Base-by-base conservation (phyloP, 2,797 vertebrate genomes). In the Gallinago nigripennis region DNA sequence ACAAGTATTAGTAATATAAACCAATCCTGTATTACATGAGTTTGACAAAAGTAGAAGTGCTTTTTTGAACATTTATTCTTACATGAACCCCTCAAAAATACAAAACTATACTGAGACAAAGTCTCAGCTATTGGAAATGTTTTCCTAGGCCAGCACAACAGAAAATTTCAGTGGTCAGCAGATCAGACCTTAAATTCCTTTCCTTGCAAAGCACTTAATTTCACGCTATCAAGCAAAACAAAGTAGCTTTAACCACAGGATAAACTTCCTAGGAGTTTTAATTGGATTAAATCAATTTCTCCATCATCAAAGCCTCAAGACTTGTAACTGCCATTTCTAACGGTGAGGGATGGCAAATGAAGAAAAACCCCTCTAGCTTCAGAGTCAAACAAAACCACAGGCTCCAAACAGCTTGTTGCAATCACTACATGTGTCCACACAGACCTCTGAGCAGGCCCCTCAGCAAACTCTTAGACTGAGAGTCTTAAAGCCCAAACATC, bases 361-460 rank as follows among this genome's bases (percentile, higher is more conserved):
- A 83, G 16, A 12, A 79, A 71, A 56, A 1, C 0, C 6, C 8
- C 45, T 57, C 23, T n/a, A 69, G 43, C 21, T 69, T 46, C 57
- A 60, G 54, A 51, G 25, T 5, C 15, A 24, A 50, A 50, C 14
- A 50, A 64, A 77, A n/a, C 37, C n/a, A 54, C 4, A 4, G 3
- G 27, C 33, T 78, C 35, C n/a, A n/a, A 91, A 75, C 27, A 35
- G 24, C n/a, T 86, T 33, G 2, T 19, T 56, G 63, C 41, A 79
- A 48, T 30, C 3, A 2, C 28, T 39, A 58, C 0, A 0, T 5
- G 19, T 9, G 8, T 10, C 41, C 14, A 25, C 35, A 46, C 8
- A 51, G 57, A 63, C 4, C 12, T 31, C 35, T 35, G 75, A 60
- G 23, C 16, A 43, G 31, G 30, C 2, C 25, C 11, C 45, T 79